Percentiles rank a stretch among this genome's conserved stretches.
These are phyloP conservation scores for Ephestia elutella DNA, from an alignment of 1,140 invertebrate genomes.

Conservation along the genomic window DNA sequence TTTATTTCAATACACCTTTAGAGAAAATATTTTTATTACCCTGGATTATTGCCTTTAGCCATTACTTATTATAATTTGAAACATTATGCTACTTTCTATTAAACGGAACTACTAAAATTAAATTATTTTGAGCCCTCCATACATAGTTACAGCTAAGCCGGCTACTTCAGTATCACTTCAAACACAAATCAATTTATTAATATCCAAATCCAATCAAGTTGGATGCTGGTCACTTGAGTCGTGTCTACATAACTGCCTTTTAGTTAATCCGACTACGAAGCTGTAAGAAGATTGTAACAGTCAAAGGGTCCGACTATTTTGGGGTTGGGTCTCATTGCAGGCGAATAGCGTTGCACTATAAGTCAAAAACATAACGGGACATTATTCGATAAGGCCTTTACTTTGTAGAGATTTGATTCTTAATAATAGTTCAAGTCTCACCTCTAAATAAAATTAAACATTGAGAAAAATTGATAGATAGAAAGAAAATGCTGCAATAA, in stretches of 20 bases:
- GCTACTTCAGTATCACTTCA: not conserved
- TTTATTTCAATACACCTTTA: no score
- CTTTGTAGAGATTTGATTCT: no score
- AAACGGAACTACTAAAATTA: not conserved
- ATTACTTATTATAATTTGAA: no score
- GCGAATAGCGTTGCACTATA: not conserved
- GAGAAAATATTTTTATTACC: no score
- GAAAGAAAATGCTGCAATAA: no score
- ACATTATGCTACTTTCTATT: no score
- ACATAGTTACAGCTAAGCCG: not conserved
- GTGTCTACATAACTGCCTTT: slow-evolving; percentile 62
- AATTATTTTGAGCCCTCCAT: not conserved
- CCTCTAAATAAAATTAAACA: no score
- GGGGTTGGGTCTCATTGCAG: not conserved
- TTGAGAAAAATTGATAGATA: no score
- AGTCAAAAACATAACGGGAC: no score
- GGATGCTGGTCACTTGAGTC: slow-evolving; percentile 24
- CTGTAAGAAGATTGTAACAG: slow-evolving; percentile 64
- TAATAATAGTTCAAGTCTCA: no score
- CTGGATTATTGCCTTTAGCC: no score
- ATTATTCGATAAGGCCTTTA: no score
- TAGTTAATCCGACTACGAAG: slow-evolving; percentile 54
- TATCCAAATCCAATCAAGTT: slow-evolving; percentile 4
- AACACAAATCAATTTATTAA: slow-evolving; percentile 8
- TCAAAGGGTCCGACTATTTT: slow-evolving; percentile 48